Evolutionary conservation across 2,888 invertebrate genomes (phyloP).

Genomic region (Hydrotaea diabolus): DNA sequence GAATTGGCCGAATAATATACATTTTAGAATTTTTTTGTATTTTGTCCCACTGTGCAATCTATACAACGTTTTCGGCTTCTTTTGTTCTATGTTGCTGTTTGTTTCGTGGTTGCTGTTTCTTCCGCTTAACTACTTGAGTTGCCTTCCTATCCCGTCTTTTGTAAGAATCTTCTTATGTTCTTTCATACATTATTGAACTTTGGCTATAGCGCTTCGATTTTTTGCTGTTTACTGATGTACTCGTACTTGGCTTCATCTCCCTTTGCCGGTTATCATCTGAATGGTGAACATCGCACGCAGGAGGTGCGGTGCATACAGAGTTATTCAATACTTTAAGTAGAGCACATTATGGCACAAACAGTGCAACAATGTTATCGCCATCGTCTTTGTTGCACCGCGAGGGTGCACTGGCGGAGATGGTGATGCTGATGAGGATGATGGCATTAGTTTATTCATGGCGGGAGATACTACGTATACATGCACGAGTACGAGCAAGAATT

Average conservation of each 20-base stretch:
- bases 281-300: conserved; percentile 27
- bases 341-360: conserved; percentile 47
- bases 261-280: conserved; percentile 38
- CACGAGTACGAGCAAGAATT: too few relatives aligned
- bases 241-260: conserved; percentile 44
- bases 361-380: conserved; percentile 57
- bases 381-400: conserved; percentile 50
- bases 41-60: conserved; percentile 28
- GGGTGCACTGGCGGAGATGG: background rate
- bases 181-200: conserved; percentile 59
- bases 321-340: conserved; percentile 50
- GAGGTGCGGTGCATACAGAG: conserved; percentile 19
- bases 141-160: conserved; percentile 31
- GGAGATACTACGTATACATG: background rate
- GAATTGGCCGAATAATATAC: too few relatives aligned
- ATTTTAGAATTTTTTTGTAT: too few relatives aligned
- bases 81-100: conserved; percentile 35
- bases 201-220: conserved; percentile 39
- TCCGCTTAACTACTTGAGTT: conserved; percentile 61
- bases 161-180: background rate
- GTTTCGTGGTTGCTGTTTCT: conserved; percentile 38
- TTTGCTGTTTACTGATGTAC: conserved; percentile 4
- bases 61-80: conserved; percentile 43
- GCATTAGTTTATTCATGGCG: background rate
- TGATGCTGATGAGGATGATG: background rate